Conservation (phyloP, 2,888 invertebrate species). For the Calephelis perditalis region DNA sequence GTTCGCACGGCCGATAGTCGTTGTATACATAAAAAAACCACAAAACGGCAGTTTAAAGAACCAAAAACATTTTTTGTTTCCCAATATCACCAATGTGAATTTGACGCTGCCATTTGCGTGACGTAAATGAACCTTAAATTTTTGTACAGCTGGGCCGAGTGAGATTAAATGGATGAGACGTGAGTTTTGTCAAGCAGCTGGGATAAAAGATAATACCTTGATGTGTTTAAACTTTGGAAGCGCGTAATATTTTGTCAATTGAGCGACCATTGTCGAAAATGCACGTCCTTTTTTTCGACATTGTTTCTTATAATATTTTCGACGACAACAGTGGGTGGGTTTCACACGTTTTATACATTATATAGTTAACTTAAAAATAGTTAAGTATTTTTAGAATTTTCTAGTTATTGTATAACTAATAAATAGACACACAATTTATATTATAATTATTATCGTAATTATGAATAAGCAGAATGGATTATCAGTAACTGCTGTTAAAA, state of each 20-base stretch:
- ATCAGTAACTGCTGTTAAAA: not conserved
- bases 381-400: no score
- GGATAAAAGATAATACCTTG: conserved; percentile 55
- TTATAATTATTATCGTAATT: no score
- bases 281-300: not conserved
- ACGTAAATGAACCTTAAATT: conserved; percentile 10
- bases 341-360: no score
- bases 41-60: conserved; percentile 5
- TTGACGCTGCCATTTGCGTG: conserved; percentile 6
- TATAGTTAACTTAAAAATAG: no score
- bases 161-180: conserved; percentile 52
- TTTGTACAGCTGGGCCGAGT: not conserved
- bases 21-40: not conserved
- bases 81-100: conserved; percentile 1
- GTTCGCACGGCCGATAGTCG: no score
- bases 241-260: conserved; percentile 43
- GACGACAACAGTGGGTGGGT: no score
- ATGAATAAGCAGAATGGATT: no score
- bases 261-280: conserved; percentile 21
- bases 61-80: conserved; percentile 1
- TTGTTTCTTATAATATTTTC: not conserved
- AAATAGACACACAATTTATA: no score
- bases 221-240: conserved; percentile 49
- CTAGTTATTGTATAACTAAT: no score
- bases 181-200: conserved; percentile 52